phyloP scores from a whole-genome alignment of 2,113 vertebrate genomes.

The Athene cunicularia region DNA sequence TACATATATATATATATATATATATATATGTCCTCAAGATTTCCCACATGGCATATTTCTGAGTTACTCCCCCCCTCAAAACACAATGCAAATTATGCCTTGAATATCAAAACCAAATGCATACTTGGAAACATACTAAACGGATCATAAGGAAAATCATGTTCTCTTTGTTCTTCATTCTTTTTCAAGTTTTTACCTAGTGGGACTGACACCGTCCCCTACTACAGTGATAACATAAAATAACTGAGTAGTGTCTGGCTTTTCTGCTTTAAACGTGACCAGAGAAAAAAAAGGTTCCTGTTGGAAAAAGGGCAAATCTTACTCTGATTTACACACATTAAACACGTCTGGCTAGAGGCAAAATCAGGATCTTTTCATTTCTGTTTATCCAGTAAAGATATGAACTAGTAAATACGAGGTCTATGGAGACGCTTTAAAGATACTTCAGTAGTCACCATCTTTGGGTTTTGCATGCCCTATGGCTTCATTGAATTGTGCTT shows the following conservation, averaged over 20 bases:
- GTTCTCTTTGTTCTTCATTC: constrained; percentile 5
- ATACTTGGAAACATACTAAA: background rate
- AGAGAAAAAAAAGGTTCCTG: background rate
- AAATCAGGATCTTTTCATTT: constrained; percentile 24
- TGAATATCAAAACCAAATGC: background rate
- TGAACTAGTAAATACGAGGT: background rate
- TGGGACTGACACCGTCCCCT: background rate
- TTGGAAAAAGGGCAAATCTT: background rate
- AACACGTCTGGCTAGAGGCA: constrained; percentile 11
- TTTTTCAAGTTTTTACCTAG: constrained; percentile 18
- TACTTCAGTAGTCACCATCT: background rate
- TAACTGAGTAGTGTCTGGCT: background rate
- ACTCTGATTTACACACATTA: constrained; percentile 22
- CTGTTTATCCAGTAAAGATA: constrained; percentile 23
- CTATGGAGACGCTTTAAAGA: background rate
- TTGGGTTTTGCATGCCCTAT: background rate
- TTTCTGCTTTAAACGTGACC: background rate
- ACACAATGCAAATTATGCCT: background rate
- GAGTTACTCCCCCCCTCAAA: background rate
- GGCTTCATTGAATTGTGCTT: background rate
- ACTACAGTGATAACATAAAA: background rate
- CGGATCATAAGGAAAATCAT: background rate
- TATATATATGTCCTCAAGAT: background rate
- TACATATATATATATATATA: constrained; percentile 5
- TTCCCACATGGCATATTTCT: background rate